Evolutionary conservation across 1,140 invertebrate species (phyloP).

Genomic region (Pomacea maculata): DNA sequence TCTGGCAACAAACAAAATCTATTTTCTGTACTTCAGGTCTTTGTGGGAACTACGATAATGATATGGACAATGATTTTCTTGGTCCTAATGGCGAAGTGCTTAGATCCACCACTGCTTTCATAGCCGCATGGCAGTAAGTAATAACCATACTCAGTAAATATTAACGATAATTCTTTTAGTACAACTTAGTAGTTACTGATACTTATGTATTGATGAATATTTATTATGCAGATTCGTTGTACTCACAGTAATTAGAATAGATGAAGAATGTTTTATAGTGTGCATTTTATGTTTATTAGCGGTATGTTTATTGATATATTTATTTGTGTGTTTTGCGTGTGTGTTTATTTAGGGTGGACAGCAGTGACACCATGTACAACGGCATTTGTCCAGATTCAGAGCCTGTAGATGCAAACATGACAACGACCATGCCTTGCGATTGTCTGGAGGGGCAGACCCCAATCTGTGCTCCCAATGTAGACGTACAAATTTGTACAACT

Average conservation of each 20-base stretch:
- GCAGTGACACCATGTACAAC: slow-evolving; percentile 35
- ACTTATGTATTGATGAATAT: too few species aligned
- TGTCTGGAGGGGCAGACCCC: slow-evolving; percentile 30
- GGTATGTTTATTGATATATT: background rate
- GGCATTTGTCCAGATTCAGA: slow-evolving; percentile 37
- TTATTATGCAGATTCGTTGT: too few species aligned
- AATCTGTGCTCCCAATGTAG: slow-evolving; percentile 27
- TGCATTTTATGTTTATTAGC: background rate
- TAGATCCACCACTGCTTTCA: slow-evolving; percentile 31
- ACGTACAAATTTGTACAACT: slow-evolving; percentile 30
- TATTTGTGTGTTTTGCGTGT: background rate
- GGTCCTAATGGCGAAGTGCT: slow-evolving; percentile 35
- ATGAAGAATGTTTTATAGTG: background rate
- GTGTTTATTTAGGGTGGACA: slow-evolving; percentile 16
- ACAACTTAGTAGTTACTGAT: too few species aligned
- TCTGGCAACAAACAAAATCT: too few species aligned
- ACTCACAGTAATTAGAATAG: background rate
- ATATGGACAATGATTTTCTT: slow-evolving; percentile 49
- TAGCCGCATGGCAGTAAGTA: slow-evolving; percentile 45
- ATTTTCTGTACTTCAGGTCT: slow-evolving; percentile 38
- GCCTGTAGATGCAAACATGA: background rate
- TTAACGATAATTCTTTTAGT: too few species aligned
- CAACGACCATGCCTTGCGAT: slow-evolving; percentile 28
- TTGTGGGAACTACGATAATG: slow-evolving; percentile 54
- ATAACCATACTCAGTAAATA: too few species aligned